Evolutionary conservation across 2,113 vertebrate genomes (phyloP).

Genomic region (Carassius gibelio): DNA sequence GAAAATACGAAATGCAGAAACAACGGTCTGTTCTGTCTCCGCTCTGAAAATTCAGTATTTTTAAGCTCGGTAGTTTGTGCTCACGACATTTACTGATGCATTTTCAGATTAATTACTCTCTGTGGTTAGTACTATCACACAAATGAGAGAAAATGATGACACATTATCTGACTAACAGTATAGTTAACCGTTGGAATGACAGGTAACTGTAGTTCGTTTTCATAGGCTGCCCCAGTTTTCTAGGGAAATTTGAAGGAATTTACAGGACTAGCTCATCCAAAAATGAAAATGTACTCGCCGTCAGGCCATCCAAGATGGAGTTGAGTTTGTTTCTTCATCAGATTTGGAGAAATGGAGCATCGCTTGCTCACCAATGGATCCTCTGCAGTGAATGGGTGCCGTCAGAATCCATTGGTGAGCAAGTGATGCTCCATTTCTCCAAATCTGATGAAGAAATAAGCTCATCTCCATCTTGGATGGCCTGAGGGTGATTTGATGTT

Average conservation of each 20-base stretch:
- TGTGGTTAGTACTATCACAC: neutral
- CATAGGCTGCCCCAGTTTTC: neutral
- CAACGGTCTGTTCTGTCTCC: neutral
- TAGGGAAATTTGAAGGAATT: neutral
- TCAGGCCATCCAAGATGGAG: neutral
- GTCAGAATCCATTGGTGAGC: too few relatives aligned
- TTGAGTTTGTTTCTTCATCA: neutral
- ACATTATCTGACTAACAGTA: neutral
- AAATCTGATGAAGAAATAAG: neutral
- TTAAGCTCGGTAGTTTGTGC: neutral
- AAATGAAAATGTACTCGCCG: neutral
- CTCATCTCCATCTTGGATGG: neutral
- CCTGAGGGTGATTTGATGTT: too few relatives aligned
- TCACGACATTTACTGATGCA: neutral
- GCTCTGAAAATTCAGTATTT: neutral
- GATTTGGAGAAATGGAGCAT: too few relatives aligned
- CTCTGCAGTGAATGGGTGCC: too few relatives aligned
- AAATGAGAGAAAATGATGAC: too few relatives aligned
- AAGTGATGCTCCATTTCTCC: too few relatives aligned
- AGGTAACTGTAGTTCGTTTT: neutral
- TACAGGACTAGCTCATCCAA: neutral
- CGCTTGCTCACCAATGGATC: too few relatives aligned
- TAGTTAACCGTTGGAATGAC: neutral
- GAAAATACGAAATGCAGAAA: neutral
- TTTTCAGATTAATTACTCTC: neutral